phyloP scores from a whole-genome alignment of 2,888 invertebrate species.

The Eilema depressum region DNA sequence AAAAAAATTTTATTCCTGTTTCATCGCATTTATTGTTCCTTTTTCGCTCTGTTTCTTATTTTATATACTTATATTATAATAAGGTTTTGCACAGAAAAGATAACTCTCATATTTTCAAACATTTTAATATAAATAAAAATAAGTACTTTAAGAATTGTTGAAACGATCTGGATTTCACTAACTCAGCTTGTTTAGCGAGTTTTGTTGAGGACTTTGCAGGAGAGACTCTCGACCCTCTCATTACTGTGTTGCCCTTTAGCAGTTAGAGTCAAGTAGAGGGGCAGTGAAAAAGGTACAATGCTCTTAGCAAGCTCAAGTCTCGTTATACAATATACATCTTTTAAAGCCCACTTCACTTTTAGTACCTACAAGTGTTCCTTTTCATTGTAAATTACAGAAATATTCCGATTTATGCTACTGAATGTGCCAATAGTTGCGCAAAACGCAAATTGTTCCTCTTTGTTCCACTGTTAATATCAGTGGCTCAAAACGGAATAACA shows the following conservation, averaged over 20 bases:
- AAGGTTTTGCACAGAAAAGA: too few species aligned
- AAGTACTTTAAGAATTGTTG: not conserved
- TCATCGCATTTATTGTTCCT: too few species aligned
- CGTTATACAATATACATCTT: not conserved
- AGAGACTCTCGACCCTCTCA: constrained; percentile 31
- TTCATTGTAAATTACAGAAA: too few species aligned
- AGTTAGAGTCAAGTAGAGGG: constrained; percentile 22
- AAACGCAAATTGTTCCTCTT: too few species aligned
- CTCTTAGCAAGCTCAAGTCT: constrained; percentile 3
- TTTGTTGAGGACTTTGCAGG: constrained; percentile 16
- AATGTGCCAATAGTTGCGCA: too few species aligned
- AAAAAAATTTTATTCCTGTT: too few species aligned
- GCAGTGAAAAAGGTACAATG: constrained; percentile 9
- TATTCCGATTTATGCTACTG: too few species aligned
- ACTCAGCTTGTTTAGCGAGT: constrained; percentile 37
- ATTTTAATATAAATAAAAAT: not conserved
- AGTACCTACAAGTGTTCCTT: not conserved
- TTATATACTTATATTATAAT: too few species aligned
- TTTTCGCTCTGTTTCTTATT: too few species aligned
- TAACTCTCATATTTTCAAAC: not conserved
- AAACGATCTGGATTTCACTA: constrained; percentile 12
- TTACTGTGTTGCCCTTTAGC: constrained; percentile 32
- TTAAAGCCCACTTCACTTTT: not conserved
- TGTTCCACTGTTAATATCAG: too few species aligned
- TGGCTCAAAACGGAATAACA: too few species aligned